A percentile compares a stretch with the other conserved stretches of the same genome.
These are phyloP conservation scores for Protobothrops flavoviridis DNA, from an alignment of 2,113 vertebrate species.

Conservation along the genomic window DNA sequence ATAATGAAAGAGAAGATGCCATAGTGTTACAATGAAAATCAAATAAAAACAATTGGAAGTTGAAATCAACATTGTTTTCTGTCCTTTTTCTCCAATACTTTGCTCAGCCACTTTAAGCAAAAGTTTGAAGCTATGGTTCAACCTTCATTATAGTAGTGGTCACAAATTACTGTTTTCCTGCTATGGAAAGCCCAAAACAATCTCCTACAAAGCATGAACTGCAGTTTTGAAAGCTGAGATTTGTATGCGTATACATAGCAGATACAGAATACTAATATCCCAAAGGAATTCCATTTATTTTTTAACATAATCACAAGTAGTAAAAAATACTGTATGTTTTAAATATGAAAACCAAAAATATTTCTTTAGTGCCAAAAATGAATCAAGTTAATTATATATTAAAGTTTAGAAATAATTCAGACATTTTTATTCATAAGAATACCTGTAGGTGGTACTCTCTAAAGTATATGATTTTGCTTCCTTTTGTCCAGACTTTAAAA, in stretches of 20 bases:
- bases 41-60: background rate
- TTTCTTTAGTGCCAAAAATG: background rate
- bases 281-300: constrained; percentile 41
- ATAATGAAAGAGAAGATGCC: background rate
- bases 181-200: constrained; percentile 18
- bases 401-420: background rate
- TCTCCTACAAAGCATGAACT: constrained; percentile 22
- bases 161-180: constrained; percentile 25
- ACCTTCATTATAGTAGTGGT: background rate
- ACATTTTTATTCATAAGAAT: background rate
- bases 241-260: constrained; percentile 16
- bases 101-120: background rate
- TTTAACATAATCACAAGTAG: background rate
- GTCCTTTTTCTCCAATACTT: background rate
- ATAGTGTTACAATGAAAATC: background rate
- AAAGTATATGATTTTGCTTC: background rate
- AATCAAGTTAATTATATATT: background rate
- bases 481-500: constrained; percentile 11
- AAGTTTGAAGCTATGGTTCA: background rate
- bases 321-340: background rate
- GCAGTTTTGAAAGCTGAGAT: constrained; percentile 21
- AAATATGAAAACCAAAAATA: background rate
- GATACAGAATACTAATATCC: constrained; percentile 12
- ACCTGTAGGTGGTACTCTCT: background rate
- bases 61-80: background rate